phyloP scores from a whole-genome alignment of 2,113 vertebrate species.

The Percina caprodes region DNA sequence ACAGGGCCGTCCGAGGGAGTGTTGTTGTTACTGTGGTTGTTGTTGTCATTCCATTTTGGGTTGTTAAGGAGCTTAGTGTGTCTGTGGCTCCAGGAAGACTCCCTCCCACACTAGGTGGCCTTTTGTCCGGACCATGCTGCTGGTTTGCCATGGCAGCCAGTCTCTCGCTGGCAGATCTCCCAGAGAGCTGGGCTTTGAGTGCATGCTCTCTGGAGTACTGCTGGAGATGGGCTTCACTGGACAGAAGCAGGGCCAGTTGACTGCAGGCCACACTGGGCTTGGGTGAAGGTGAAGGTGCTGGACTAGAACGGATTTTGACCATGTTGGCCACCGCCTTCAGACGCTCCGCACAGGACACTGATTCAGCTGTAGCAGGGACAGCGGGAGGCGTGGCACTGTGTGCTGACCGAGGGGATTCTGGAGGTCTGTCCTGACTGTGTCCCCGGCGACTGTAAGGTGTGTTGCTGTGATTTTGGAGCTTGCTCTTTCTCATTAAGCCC shows the following conservation, averaged over 20 bases:
- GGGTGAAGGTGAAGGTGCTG: conserved; percentile 93
- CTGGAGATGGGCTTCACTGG: conserved; percentile 98
- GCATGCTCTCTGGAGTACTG: conserved; percentile 98
- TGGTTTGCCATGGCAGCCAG: conserved; percentile 95
- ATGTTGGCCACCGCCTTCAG: conserved; percentile 96
- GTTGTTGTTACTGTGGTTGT: conserved; percentile 70
- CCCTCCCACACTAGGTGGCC: conserved; percentile 86
- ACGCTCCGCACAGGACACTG: conserved; percentile 92
- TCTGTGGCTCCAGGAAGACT: conserved; percentile 84
- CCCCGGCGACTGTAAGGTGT: conserved; percentile 87
- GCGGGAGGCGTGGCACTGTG: conserved; percentile 85
- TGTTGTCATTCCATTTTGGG: conserved; percentile 82
- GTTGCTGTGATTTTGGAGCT: conserved; percentile 89
- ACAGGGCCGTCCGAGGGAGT: conserved; percentile 80
- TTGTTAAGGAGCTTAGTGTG: conserved; percentile 86
- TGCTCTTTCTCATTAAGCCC: conserved; percentile 94
- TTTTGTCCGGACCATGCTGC: conserved; percentile 85
- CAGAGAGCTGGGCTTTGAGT: conserved; percentile 94
- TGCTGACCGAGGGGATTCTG: conserved; percentile 87
- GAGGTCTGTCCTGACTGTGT: conserved; percentile 86
- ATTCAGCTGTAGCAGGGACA: conserved; percentile 80
- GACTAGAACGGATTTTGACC: conserved; percentile 94
- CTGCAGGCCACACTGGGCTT: conserved; percentile 98
- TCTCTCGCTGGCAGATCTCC: conserved; percentile 93
- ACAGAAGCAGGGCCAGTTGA: conserved; percentile 94